Percentiles rank a stretch among this genome's conserved stretches.
These are phyloP conservation scores for Protosalanx chinensis DNA, from an alignment of 2,797 vertebrate genomes.

Conservation along the genomic window DNA sequence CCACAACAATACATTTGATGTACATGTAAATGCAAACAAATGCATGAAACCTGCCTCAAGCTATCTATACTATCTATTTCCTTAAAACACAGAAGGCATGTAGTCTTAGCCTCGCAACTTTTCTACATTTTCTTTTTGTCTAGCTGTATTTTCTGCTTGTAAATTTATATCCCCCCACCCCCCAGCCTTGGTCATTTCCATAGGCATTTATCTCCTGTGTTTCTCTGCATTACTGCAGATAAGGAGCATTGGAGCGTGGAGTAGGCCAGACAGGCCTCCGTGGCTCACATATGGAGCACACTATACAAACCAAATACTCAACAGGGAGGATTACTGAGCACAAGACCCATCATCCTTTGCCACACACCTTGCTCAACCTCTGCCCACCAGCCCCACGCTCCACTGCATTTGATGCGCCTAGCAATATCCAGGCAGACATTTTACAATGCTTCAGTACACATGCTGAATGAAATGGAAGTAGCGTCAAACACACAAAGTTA, in stretches of 20 bases:
- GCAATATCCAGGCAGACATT: constrained; percentile 28
- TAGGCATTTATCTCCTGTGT: constrained; percentile 6
- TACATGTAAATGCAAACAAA: no score
- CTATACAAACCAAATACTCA: constrained; percentile 27
- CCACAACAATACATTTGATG: no score
- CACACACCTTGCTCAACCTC: constrained; percentile 8
- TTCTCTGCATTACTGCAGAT: constrained; percentile 18
- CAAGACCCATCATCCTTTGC: constrained; percentile 33
- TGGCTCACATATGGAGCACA: constrained; percentile 29
- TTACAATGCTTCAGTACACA: constrained; percentile 48
- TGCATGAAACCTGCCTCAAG: not conserved
- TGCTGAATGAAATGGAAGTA: constrained; percentile 49
- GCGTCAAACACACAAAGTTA: constrained; percentile 50
- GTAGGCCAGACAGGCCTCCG: constrained; percentile 11
- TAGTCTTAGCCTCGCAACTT: not conserved
- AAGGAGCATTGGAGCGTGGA: constrained; percentile 11
- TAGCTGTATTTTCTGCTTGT: not conserved
- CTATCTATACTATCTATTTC: not conserved
- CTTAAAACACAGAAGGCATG: not conserved
- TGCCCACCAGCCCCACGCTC: not conserved
- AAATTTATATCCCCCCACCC: not conserved
- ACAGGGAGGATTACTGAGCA: constrained; percentile 35
- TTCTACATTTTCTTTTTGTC: not conserved
- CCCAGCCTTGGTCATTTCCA: constrained; percentile 5
- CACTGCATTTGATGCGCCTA: not conserved